phyloP scores from a whole-genome alignment of 1,140 invertebrate species.

The Drosophila sp. region DNA sequence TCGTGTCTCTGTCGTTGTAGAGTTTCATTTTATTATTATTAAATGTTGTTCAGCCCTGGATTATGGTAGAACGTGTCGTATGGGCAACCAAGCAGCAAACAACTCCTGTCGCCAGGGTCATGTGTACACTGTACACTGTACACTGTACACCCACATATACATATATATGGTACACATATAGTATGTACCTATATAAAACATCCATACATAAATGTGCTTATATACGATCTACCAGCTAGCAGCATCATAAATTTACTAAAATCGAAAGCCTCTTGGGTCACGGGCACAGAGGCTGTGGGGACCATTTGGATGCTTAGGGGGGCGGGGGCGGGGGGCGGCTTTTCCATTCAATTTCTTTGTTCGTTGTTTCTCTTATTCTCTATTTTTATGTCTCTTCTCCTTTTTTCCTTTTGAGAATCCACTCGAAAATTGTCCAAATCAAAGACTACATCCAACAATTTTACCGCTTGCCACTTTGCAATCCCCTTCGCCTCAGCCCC shows the following conservation, averaged over 20 bases:
- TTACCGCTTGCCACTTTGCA: not conserved
- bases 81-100: conserved; percentile 71
- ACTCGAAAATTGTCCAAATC: conserved; percentile 64
- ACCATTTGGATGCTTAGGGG: conserved; percentile 27
- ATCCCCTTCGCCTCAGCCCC: not conserved
- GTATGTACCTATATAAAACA: not conserved
- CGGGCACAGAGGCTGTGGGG: conserved; percentile 26
- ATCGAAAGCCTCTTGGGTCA: conserved; percentile 42
- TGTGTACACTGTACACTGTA: conserved; percentile 19
- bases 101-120: conserved; percentile 48
- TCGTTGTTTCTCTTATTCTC: conserved; percentile 39
- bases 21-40: conserved; percentile 45
- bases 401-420: conserved; percentile 45
- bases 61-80: conserved; percentile 54
- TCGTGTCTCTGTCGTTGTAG: conserved; percentile 13
- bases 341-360: conserved; percentile 66
- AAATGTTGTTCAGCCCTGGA: conserved; percentile 35
- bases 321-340: too few species aligned
- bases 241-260: conserved; percentile 54
- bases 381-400: too few species aligned
- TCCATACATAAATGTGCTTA: not conserved
- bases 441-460: conserved; percentile 36
- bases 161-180: too few species aligned
- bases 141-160: conserved; percentile 15
- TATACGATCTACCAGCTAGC: not conserved